These are phyloP conservation scores for Listronotus oregonensis DNA, from an alignment of 1,140 invertebrate species.

Conservation along the genomic window DNA sequence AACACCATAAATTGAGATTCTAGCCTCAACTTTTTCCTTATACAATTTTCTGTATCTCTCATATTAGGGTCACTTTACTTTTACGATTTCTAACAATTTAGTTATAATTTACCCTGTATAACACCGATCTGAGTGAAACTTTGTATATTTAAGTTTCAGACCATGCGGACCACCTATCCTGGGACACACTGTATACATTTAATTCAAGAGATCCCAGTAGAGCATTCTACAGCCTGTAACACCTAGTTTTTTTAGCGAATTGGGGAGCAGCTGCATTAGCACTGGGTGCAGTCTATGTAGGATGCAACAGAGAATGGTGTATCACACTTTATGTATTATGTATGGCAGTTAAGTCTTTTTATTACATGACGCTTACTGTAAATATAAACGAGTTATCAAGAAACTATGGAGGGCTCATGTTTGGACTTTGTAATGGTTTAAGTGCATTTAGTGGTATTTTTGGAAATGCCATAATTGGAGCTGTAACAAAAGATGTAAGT, in stretches of 20 bases:
- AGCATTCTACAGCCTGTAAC: background rate
- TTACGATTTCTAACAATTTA: no score
- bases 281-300: conserved; percentile 27
- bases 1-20: no score
- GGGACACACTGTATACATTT: no score
- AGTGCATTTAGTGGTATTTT: conserved; percentile 22
- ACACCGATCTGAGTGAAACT: no score
- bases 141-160: no score
- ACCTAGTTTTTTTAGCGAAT: conserved; percentile 19
- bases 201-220: background rate
- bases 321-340: conserved; percentile 19
- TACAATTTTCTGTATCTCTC: no score
- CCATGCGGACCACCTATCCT: no score
- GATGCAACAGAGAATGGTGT: conserved; percentile 24
- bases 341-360: conserved; percentile 27
- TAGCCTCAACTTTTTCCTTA: no score
- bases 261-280: conserved; percentile 15
- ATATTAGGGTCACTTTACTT: no score
- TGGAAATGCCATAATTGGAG: conserved; percentile 20
- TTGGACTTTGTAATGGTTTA: conserved; percentile 20
- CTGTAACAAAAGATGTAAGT: conserved; percentile 24
- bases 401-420: conserved; percentile 29
- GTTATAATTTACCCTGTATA: no score
- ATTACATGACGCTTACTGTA: conserved; percentile 24
- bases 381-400: conserved; percentile 23